Conservation (phyloP, 2,797 vertebrate genomes). For the Lutra lutra region DNA sequence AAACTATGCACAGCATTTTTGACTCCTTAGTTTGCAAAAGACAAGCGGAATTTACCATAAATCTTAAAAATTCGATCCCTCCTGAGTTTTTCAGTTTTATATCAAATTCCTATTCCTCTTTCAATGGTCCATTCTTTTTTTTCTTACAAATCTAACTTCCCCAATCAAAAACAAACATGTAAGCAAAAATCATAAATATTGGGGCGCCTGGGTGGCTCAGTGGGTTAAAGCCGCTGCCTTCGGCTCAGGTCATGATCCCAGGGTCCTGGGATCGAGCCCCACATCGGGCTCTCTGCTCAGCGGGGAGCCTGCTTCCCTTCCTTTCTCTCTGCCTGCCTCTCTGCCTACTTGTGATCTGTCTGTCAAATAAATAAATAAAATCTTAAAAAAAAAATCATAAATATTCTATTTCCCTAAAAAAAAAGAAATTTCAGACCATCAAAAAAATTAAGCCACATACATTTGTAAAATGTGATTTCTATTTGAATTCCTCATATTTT, state of each 20-base stretch:
- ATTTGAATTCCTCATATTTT: background rate
- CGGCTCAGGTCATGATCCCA: no score
- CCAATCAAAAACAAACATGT: background rate
- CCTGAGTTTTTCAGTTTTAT: background rate
- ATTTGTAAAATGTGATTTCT: background rate
- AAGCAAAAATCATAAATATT: background rate
- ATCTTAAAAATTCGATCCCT: background rate
- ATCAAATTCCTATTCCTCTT: background rate
- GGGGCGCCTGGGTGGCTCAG: no score
- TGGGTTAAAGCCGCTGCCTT: no score
- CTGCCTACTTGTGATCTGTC: no score
- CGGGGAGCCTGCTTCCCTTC: no score
- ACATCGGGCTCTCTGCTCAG: no score
- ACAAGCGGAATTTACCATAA: background rate
- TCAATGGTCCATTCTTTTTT: background rate
- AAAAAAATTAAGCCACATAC: background rate
- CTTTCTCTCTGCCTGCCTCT: no score
- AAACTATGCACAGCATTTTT: background rate
- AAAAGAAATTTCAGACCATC: background rate
- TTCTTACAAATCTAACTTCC: background rate
- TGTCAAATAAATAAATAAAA: no score
- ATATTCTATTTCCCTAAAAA: background rate
- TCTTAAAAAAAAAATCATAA: background rate
- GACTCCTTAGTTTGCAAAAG: background rate
- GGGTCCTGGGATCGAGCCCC: no score